These are phyloP conservation scores for Mythimna pallens DNA, from an alignment of 2,888 invertebrate genomes.

Conservation along the genomic window DNA sequence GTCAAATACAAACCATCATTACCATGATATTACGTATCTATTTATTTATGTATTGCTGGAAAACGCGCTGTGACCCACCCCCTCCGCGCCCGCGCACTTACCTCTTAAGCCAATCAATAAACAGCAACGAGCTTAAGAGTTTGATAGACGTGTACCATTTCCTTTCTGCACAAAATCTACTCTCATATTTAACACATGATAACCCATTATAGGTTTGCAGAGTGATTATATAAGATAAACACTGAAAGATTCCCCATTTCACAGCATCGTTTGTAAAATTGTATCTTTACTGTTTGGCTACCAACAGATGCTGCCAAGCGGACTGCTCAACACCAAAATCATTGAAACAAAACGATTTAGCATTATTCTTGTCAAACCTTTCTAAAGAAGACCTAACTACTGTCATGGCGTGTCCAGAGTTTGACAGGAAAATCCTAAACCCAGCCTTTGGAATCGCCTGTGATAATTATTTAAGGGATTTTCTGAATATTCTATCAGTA, in stretches of 20 bases:
- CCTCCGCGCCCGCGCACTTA: too few relatives aligned
- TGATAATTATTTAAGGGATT: constrained; percentile 85
- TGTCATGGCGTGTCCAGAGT: constrained; percentile 86
- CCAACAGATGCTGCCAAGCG: constrained; percentile 83
- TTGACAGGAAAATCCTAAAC: constrained; percentile 87
- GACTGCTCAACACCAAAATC: constrained; percentile 75
- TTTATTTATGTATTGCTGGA: too few relatives aligned
- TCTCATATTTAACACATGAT: too few relatives aligned
- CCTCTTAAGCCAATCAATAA: too few relatives aligned
- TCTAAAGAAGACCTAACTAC: constrained; percentile 82
- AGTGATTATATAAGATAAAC: too few relatives aligned
- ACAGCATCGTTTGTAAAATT: neutral
- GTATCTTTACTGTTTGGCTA: neutral
- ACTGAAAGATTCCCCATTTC: neutral
- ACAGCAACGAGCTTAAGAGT: too few relatives aligned
- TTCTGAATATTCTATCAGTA: constrained; percentile 77
- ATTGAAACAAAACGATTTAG: constrained; percentile 80
- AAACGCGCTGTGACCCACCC: too few relatives aligned
- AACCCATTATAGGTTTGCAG: too few relatives aligned
- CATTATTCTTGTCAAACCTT: constrained; percentile 78
- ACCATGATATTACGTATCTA: too few relatives aligned
- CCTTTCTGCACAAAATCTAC: too few relatives aligned
- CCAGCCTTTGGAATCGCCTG: constrained; percentile 88
- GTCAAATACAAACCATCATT: too few relatives aligned
- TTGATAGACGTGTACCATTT: too few relatives aligned